A percentile compares a stretch with the other conserved stretches of the same genome.
Conservation (phyloP, 2,113 vertebrate species). For the Diadophis punctatus region DNA sequence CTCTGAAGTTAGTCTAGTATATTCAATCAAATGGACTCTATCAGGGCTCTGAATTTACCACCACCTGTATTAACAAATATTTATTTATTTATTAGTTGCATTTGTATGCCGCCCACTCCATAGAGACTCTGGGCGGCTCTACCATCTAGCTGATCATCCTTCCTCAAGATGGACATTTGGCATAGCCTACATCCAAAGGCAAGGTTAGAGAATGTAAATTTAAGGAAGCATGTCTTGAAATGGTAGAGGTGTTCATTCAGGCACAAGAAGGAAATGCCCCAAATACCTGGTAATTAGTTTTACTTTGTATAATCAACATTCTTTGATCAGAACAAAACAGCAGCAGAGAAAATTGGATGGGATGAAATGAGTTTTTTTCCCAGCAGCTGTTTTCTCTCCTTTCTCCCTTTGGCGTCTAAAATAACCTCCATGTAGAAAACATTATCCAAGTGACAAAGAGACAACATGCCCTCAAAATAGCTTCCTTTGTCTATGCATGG, state of each 20-base stretch:
- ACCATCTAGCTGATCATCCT: conserved; percentile 52
- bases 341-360: conserved; percentile 20
- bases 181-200: conserved; percentile 34
- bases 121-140: too few relatives aligned
- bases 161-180: conserved; percentile 58
- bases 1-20: conserved; percentile 59
- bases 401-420: conserved; percentile 4
- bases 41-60: conserved; percentile 53
- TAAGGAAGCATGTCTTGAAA: background rate
- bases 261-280: background rate
- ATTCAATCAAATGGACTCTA: conserved; percentile 64
- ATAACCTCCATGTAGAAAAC: conserved; percentile 36
- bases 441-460: conserved; percentile 13
- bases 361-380: conserved; percentile 44
- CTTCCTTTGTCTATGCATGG: conserved; percentile 19
- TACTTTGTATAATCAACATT: conserved; percentile 25
- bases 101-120: too few relatives aligned
- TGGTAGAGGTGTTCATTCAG: background rate
- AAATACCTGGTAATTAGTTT: conserved; percentile 7
- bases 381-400: background rate
- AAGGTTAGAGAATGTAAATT: conserved; percentile 4
- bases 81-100: too few relatives aligned
- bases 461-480: background rate
- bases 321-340: conserved; percentile 38
- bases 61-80: conserved; percentile 58